phyloP scores from a whole-genome alignment of 2,888 invertebrate genomes.

The Ennomos erosarius region DNA sequence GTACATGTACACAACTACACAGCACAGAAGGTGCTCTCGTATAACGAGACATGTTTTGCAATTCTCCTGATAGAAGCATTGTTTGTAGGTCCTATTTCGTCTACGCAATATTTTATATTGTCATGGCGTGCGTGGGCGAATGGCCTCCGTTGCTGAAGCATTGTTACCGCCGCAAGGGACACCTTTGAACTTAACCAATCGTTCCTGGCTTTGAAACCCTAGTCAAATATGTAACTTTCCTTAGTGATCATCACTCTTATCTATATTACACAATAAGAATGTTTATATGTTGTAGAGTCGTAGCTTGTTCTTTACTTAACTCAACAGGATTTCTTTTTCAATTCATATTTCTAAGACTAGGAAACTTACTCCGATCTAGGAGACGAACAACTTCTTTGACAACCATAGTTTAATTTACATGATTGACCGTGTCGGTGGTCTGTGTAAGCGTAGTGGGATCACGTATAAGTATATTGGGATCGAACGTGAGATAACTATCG shows the following conservation, averaged over 20 bases:
- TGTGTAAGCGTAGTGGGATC: constrained; percentile 42
- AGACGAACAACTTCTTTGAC: neutral
- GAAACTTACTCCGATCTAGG: no score
- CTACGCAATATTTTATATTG: constrained; percentile 48
- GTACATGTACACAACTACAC: constrained; percentile 1
- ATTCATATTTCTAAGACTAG: neutral
- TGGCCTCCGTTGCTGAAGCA: constrained; percentile 42
- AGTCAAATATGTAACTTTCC: constrained; percentile 24
- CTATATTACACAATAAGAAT: constrained; percentile 4
- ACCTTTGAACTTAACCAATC: constrained; percentile 64
- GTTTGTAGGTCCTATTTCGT: constrained; percentile 47
- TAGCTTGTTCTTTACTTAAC: neutral
- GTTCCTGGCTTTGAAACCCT: constrained; percentile 38
- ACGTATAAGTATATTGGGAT: constrained; percentile 54
- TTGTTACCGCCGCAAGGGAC: constrained; percentile 53
- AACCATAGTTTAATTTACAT: constrained; percentile 49
- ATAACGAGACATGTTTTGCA: constrained; percentile 43
- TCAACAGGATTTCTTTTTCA: constrained; percentile 6
- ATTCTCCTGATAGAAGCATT: constrained; percentile 44
- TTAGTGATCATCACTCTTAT: neutral
- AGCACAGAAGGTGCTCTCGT: constrained; percentile 29
- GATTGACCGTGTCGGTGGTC: constrained; percentile 41
- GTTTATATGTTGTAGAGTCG: constrained; percentile 27
- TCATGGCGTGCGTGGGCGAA: constrained; percentile 47
- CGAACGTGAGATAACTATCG: constrained; percentile 63